Base-by-base conservation (phyloP, 1,140 invertebrate species). In the Drosophila mojavensis region DNA sequence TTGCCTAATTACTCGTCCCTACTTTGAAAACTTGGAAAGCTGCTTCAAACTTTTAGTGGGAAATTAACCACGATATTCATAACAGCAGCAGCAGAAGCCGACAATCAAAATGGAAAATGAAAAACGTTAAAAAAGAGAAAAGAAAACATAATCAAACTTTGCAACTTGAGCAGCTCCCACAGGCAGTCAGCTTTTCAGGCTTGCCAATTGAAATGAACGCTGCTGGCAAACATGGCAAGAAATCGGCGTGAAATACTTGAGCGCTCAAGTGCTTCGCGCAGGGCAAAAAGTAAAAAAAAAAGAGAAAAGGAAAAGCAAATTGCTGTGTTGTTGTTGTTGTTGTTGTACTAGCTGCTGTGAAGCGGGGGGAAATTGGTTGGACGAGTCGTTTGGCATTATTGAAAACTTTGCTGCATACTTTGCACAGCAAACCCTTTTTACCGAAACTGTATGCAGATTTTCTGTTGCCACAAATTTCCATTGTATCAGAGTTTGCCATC, bases 211-310 rank as follows among this genome's bases (percentile, higher is more conserved):
- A 64, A 75, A 51, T 64, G 79, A 50, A 45, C 54, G 53, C 50
- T 64, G 39, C 50, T 64, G 39, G 60, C 58, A 83, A 76, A 79
- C 69, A 51, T 33, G 51, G 53, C 70, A 75, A 81, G 71, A 79
- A 86, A 85, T 85, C 81, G 82, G 79, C 80, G 79, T 88, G 73
- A 89, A 89, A 78, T 89, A 80, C 84, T 89, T 74, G 63, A 78
- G 69, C 54, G 53, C 59, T 88, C 59, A 79, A 86, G 79, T 77
- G 72, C 59, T 53, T 47, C 45, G 43, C 58, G 47, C 56, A 20
- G 54, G 50, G 41, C 41, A 59, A 64, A 75, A 17, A 17, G n/a
- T 7, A 33, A 9, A 33, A 33, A 6, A 5, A 33, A 33, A 15
- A 15, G 13, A 45, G 20, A 45, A n/a, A 45, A 45, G 0, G 17